These are phyloP conservation scores for Peromyscus attwateri DNA, from an alignment of 2,797 vertebrate species.

Conservation along the genomic window DNA sequence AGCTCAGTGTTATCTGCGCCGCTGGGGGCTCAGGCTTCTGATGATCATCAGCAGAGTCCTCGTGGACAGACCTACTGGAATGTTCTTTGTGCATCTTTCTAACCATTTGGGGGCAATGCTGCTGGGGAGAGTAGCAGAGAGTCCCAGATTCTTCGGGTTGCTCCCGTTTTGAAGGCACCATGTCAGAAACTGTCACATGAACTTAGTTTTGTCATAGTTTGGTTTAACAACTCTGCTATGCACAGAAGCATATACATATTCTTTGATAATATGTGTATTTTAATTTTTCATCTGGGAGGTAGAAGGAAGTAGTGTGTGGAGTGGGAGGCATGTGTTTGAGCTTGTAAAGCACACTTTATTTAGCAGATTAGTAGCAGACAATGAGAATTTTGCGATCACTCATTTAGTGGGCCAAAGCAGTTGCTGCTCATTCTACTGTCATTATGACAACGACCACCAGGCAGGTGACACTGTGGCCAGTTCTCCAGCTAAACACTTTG, in stretches of 20 bases:
- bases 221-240: not conserved
- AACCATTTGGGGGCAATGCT: not conserved
- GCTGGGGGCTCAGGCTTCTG: not conserved
- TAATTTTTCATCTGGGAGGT: not conserved
- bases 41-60: constrained; percentile 2
- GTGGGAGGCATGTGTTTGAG: not conserved
- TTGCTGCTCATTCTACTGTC: not conserved
- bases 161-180: not conserved
- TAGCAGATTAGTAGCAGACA: not conserved
- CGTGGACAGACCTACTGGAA: not conserved
- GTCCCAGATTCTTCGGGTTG: not conserved
- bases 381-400: not conserved
- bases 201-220: not conserved
- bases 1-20: not conserved
- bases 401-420: not conserved
- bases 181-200: not conserved
- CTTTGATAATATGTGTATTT: not conserved
- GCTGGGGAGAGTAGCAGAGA: not conserved
- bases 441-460: not conserved
- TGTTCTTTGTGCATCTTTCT: constrained; percentile 4
- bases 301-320: not conserved
- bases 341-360: not conserved
- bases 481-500: not conserved
- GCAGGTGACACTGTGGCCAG: accelerated
- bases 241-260: not conserved